phyloP scores from a whole-genome alignment of 2,797 vertebrate species.

The Sebastes cheni region DNA sequence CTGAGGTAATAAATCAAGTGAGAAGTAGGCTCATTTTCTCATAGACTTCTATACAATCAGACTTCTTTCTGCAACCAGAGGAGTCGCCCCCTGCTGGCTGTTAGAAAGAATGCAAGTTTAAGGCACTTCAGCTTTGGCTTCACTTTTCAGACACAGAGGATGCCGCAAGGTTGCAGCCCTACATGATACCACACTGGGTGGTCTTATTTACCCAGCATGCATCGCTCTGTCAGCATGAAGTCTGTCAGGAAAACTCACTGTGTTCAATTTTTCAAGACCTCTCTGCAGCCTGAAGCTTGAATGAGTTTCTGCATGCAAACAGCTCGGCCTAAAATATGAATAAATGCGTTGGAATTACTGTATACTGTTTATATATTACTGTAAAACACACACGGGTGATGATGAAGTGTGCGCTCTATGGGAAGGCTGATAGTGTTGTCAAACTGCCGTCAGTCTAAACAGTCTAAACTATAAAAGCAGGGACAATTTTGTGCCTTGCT shows the following conservation, averaged over 20 bases:
- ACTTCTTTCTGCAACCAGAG: too few species aligned
- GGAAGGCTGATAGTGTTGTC: neutral
- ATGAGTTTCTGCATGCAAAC: neutral
- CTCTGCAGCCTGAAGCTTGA: neutral
- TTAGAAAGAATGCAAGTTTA: too few species aligned
- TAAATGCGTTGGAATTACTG: neutral
- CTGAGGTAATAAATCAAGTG: too few species aligned
- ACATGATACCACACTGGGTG: neutral
- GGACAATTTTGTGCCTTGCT: constrained; percentile 1
- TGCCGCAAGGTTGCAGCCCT: neutral
- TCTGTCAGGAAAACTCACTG: neutral
- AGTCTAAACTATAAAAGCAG: neutral
- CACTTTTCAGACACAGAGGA: too few species aligned
- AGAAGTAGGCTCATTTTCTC: too few species aligned
- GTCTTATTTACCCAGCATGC: constrained; percentile 10
- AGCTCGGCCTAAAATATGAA: neutral
- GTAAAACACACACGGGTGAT: neutral
- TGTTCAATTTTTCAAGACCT: neutral
- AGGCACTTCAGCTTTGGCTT: too few species aligned
- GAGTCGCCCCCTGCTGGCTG: too few species aligned
- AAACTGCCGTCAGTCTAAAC: constrained; percentile 1
- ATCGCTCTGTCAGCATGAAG: neutral
- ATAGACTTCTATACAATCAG: too few species aligned
- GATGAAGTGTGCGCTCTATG: neutral
- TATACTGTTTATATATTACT: neutral